Percentiles rank a stretch among this genome's conserved stretches.
These are phyloP conservation scores for Sorex araneus DNA, from an alignment of 2,113 vertebrate species.

Conservation along the genomic window DNA sequence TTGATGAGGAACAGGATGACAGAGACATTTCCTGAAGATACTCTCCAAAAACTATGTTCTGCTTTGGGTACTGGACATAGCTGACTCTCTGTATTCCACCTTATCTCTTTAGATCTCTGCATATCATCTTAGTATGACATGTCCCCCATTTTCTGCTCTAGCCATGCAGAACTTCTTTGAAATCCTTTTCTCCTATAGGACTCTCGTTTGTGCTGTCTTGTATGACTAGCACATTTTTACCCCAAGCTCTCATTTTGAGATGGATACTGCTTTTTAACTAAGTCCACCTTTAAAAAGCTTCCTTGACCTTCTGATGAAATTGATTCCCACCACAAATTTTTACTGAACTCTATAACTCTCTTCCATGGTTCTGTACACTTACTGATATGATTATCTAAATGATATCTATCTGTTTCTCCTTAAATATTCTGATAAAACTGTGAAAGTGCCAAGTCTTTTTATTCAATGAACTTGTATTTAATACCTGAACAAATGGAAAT, in stretches of 20 bases:
- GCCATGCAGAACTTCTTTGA: not conserved
- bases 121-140: too few species aligned
- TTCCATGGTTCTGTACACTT: not conserved
- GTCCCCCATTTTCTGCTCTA: not conserved
- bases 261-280: too few species aligned
- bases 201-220: not conserved
- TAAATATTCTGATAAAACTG: not conserved
- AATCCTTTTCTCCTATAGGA: not conserved
- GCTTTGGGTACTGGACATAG: too few species aligned
- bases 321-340: not conserved
- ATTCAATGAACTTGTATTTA: not conserved
- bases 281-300: not conserved
- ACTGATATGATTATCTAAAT: not conserved
- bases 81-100: not conserved
- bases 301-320: not conserved
- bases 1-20: too few species aligned
- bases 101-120: not conserved
- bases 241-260: not conserved
- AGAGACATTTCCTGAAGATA: not conserved
- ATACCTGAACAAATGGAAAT: not conserved
- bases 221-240: not conserved
- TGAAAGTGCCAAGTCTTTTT: not conserved
- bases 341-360: not conserved
- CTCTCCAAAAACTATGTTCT: not conserved
- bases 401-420: not conserved